These are phyloP conservation scores for Baryphthengus martii DNA, from an alignment of 2,113 vertebrate species.

Conservation along the genomic window DNA sequence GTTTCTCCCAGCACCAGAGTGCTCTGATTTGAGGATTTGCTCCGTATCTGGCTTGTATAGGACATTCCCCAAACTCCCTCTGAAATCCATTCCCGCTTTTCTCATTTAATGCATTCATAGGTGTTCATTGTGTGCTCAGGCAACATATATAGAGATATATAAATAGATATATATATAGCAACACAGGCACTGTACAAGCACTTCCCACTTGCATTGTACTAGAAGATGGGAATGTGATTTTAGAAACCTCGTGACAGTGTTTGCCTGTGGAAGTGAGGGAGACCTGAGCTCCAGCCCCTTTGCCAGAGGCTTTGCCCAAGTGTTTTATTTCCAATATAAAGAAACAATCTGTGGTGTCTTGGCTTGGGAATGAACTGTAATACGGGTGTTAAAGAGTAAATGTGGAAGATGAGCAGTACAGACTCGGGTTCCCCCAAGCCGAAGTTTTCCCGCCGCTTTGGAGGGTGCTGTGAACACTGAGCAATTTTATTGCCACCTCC, in stretches of 20 bases:
- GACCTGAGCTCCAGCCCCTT: neutral
- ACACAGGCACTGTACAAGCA: neutral
- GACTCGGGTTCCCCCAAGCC: neutral
- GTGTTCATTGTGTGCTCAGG: neutral
- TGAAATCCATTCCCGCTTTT: slow-evolving; percentile 1
- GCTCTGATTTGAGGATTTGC: neutral
- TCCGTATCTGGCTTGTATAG: neutral
- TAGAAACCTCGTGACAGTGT: neutral
- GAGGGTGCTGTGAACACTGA: neutral
- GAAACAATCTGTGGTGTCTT: neutral
- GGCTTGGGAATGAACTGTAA: neutral
- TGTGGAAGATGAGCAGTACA: neutral
- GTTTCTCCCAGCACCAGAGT: neutral
- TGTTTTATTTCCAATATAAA: neutral
- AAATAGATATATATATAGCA: neutral
- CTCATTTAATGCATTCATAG: neutral
- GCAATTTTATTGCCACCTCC: neutral
- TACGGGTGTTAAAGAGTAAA: neutral
- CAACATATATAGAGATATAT: neutral
- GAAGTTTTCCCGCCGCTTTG: neutral
- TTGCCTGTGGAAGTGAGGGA: neutral
- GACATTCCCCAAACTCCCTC: neutral
- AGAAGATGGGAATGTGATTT: neutral
- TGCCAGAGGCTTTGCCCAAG: neutral
- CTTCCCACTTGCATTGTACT: neutral